These are phyloP conservation scores for Sarcophaga variegata DNA, from an alignment of 2,888 invertebrate genomes.

Conservation along the genomic window DNA sequence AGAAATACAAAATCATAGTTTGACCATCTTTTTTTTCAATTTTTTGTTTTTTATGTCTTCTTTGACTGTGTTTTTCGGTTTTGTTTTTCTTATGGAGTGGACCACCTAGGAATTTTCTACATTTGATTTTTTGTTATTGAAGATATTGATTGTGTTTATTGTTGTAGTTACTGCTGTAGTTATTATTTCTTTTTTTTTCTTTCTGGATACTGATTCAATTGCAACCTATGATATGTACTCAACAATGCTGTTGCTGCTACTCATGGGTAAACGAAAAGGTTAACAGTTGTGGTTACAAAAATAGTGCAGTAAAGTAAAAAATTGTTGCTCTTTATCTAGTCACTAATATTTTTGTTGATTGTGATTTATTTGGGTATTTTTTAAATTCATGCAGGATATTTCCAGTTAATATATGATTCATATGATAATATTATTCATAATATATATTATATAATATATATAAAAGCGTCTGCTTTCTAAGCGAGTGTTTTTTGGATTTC, in stretches of 20 bases:
- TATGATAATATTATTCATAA: no score
- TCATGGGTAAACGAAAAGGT: background rate
- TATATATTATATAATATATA: no score
- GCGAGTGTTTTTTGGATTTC: no score
- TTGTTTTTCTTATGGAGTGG: slow-evolving; percentile 26
- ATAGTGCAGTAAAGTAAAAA: background rate
- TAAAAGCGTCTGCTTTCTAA: no score
- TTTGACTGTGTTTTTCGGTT: slow-evolving; percentile 23
- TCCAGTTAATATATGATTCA: no score
- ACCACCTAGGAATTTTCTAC: slow-evolving; percentile 55
- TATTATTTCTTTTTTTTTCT: slow-evolving; percentile 22
- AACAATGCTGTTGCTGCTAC: slow-evolving; percentile 33
- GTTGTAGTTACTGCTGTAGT: slow-evolving; percentile 22
- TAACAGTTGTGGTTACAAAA: background rate
- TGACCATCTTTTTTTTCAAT: slow-evolving; percentile 22
- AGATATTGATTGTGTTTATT: background rate
- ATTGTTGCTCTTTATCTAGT: no score
- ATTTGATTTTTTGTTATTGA: slow-evolving; percentile 5
- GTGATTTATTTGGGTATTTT: no score
- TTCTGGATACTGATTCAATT: slow-evolving; percentile 49
- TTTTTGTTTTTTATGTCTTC: background rate
- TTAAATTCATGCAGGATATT: no score
- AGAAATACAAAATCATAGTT: slow-evolving; percentile 31
- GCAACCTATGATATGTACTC: slow-evolving; percentile 33
- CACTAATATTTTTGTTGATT: no score